Evolutionary conservation across 1,140 invertebrate genomes (phyloP), one percentile per base, ranked within the genome.

Genomic region (Diachasma alloeum): DNA sequence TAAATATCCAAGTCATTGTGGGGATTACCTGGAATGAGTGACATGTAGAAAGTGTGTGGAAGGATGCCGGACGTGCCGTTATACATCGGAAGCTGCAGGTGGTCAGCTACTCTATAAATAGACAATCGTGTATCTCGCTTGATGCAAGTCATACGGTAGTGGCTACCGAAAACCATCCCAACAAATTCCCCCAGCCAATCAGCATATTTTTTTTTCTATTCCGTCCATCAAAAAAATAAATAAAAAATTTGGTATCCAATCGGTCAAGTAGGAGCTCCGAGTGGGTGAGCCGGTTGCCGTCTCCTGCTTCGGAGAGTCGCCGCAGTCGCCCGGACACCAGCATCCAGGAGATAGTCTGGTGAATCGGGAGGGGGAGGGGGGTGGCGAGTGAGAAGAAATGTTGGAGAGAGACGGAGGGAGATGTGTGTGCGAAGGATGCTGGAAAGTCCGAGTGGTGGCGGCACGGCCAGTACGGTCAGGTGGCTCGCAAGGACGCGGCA

Each of bases 401-500:
- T n/a, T 17, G n/a, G 36, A 67, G 9, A 46, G 9, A 31, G 72
- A 74, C 15, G 24, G 42, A 42, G 63, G 15, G 44, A 68, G 39
- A 44, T 63, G 44, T 36, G 44, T 53, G 56, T 42, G 48, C 73
- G 79, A 83, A 85, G 83, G 85, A 86, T 87, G 86, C 82, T 84
- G 83, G 79, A 85, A 80, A 85, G 83, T 77, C 85, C 87, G 86
- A 83, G 86, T 84, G 84, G 87, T 86, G 86, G 86, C 87, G 85
- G 85, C 83, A 87, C 84, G 83, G 83, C 83, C 85, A 85, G 85
- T 86, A 87, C 87, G 87, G 88, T 90, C 89, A 90, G 89, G 89
- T 90, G 88, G 88, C 86, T 89, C 84, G 87, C 88, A 90, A 89
- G 89, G 89, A 89, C 89, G 89, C 87, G 87, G 81, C 87, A 89